Evolutionary conservation across 2,888 invertebrate species (phyloP).

Genomic region (Trichogramma dendrolimi): DNA sequence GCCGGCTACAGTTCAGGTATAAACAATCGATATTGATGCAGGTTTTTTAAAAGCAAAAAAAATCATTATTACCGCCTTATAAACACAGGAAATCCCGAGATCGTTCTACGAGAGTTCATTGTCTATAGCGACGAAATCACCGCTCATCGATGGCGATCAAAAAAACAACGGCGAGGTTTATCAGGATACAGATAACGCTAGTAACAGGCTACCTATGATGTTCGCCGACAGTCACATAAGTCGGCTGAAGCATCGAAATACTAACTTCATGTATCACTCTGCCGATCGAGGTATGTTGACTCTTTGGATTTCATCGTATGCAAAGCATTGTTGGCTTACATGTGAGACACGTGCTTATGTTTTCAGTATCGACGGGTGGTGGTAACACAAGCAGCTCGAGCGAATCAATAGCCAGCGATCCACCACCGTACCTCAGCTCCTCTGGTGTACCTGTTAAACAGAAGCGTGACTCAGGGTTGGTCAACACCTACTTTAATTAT

Average conservation of each 20-base stretch:
- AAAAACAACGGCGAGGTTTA: constrained; percentile 45
- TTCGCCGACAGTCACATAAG: constrained; percentile 40
- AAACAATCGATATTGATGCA: not conserved
- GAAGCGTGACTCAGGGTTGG: constrained; percentile 56
- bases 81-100: constrained; percentile 35
- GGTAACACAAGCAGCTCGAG: constrained; percentile 73
- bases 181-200: constrained; percentile 40
- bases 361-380: constrained; percentile 39
- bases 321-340: too few species aligned
- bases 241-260: constrained; percentile 42
- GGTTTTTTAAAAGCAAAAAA: not conserved
- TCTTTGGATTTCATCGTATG: too few species aligned
- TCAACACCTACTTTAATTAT: constrained; percentile 52
- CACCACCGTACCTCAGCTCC: constrained; percentile 39
- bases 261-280: constrained; percentile 47
- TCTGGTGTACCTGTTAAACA: constrained; percentile 52
- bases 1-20: constrained; percentile 28
- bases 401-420: constrained; percentile 72
- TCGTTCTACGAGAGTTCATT: constrained; percentile 44
- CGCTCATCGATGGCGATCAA: constrained; percentile 37
- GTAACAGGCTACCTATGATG: constrained; percentile 40
- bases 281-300: constrained; percentile 42
- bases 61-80: not conserved
- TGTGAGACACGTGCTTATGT: not conserved
- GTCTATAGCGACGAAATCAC: constrained; percentile 39